Evolutionary conservation across 2,797 vertebrate species (phyloP).

Genomic region (Betta splendens): DNA sequence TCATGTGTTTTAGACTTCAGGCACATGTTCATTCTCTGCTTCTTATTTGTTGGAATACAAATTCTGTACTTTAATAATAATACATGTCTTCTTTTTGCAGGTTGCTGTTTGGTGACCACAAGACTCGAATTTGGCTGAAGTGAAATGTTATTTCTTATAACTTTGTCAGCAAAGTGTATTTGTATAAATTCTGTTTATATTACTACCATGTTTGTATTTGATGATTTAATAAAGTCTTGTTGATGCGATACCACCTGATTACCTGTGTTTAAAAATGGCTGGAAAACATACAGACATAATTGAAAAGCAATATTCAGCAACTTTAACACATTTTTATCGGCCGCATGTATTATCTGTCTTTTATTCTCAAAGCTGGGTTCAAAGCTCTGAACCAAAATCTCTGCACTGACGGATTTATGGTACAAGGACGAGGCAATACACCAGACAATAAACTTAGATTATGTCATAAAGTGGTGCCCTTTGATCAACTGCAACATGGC

Average conservation of each 20-base stretch:
- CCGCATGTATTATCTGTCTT: conserved; percentile 6
- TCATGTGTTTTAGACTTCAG: no score
- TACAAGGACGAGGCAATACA: conserved; percentile 17
- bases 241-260: neutral
- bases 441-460: conserved; percentile 20
- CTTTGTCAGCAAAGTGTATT: neutral
- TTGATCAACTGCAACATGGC: neutral
- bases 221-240: neutral
- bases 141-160: conserved; percentile 39
- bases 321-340: conserved; percentile 12
- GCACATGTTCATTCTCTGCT: no score
- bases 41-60: no score
- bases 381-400: conserved; percentile 46
- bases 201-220: conserved; percentile 16
- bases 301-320: conserved; percentile 12
- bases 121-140: conserved; percentile 70
- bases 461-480: conserved; percentile 37
- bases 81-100: conserved; percentile 49
- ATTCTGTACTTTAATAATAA: no score
- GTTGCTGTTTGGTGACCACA: conserved; percentile 76
- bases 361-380: conserved; percentile 29
- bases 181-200: neutral
- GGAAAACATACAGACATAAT: neutral
- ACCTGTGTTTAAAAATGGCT: neutral
- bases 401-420: conserved; percentile 30